These are phyloP conservation scores for Spondyliosoma cantharus DNA, from an alignment of 2,797 vertebrate species.

Conservation along the genomic window DNA sequence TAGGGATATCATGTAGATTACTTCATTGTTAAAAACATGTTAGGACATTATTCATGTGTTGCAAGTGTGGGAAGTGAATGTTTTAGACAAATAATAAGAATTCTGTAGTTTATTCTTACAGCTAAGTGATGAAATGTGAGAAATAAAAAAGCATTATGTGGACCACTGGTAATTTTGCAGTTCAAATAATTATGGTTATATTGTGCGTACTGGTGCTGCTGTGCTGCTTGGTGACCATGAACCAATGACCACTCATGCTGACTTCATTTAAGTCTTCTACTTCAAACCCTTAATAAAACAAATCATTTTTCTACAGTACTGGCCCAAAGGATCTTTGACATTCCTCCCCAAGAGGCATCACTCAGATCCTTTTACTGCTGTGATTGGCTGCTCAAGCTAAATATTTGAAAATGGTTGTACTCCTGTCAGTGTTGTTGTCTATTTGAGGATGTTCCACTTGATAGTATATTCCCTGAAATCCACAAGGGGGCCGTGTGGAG, in stretches of 20 bases:
- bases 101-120: not conserved
- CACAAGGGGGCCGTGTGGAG: not conserved
- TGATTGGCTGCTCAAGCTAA: not conserved
- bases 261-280: not conserved
- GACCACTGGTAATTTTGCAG: not conserved
- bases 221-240: not conserved
- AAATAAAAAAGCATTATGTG: conserved; percentile 3
- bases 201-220: not conserved
- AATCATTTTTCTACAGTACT: not conserved
- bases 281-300: not conserved
- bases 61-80: conserved; percentile 7
- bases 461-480: conserved; percentile 16
- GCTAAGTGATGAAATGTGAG: not conserved
- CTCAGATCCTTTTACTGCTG: not conserved
- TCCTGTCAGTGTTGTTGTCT: not conserved
- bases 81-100: not conserved
- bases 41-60: not conserved
- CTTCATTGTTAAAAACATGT: conserved; percentile 5
- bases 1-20: not conserved
- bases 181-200: conserved; percentile 14
- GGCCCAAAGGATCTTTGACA: not conserved
- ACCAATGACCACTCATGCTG: not conserved
- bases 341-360: not conserved
- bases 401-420: conserved; percentile 11
- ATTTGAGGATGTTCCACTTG: conserved; percentile 17